A percentile compares a stretch with the other conserved stretches of the same genome.
These are phyloP conservation scores for Agonopterix arenella DNA, from an alignment of 2,888 invertebrate genomes.

Conservation along the genomic window DNA sequence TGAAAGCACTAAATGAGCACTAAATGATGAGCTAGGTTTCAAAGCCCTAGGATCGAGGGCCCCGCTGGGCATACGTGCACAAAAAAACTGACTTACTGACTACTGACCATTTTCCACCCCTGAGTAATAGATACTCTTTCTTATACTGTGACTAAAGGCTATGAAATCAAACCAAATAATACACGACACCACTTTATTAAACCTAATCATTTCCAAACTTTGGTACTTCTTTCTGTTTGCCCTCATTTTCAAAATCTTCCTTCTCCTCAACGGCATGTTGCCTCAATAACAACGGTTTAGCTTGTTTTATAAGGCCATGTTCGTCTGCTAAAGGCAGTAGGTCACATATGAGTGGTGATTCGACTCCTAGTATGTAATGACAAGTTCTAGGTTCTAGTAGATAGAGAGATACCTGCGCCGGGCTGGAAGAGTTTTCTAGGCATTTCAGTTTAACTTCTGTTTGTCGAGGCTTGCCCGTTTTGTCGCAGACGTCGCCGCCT, in stretches of 20 bases:
- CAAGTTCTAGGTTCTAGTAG: conserved; percentile 94
- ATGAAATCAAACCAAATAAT: conserved; percentile 2
- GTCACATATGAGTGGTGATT: conserved; percentile 93
- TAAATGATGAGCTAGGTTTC: too few species aligned
- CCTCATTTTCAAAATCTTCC: conserved; percentile 27
- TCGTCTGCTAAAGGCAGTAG: conserved; percentile 89
- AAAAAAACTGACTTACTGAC: too few species aligned
- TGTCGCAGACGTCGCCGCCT: conserved; percentile 91
- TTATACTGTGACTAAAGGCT: too few species aligned
- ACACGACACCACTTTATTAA: conserved; percentile 8
- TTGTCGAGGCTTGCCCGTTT: conserved; percentile 85
- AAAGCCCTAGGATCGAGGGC: too few species aligned
- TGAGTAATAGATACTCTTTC: too few species aligned
- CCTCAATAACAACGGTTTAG: conserved; percentile 20
- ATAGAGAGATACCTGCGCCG: conserved; percentile 91
- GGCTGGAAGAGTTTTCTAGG: conserved; percentile 81
- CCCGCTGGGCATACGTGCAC: too few species aligned
- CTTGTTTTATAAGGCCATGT: conserved; percentile 78
- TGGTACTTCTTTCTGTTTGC: conserved; percentile 25
- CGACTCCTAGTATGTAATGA: conserved; percentile 96
- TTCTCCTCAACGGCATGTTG: conserved; percentile 24
- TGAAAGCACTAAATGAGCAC: too few species aligned
- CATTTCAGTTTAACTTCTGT: conserved; percentile 93
- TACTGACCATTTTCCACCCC: too few species aligned
- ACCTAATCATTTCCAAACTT: conserved; percentile 47